Conservation (phyloP, 2,888 invertebrate genomes). For the Azorinus chamasolen region DNA sequence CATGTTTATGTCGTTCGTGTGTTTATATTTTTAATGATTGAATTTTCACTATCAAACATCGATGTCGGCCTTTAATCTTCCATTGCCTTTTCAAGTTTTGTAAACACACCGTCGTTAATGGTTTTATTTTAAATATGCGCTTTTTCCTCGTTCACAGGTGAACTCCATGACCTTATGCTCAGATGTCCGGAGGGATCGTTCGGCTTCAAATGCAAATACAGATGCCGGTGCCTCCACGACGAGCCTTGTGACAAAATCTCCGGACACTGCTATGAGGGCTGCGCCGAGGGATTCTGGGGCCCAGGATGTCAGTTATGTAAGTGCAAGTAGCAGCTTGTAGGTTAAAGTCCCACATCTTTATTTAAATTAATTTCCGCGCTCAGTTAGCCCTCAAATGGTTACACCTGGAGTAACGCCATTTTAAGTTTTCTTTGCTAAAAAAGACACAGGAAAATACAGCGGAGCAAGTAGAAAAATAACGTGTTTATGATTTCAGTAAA, state of each 20-base stretch:
- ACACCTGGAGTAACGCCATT: not conserved
- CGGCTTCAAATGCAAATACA: constrained; percentile 78
- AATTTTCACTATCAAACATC: too few relatives aligned
- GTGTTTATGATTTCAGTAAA: too few relatives aligned
- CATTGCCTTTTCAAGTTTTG: too few relatives aligned
- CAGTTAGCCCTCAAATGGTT: not conserved
- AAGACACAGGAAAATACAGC: too few relatives aligned
- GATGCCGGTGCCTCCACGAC: constrained; percentile 75
- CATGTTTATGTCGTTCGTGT: too few relatives aligned
- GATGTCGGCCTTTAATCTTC: too few relatives aligned
- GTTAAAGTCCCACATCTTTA: not conserved
- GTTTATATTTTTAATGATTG: too few relatives aligned
- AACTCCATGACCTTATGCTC: constrained; percentile 70
- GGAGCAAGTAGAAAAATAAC: too few relatives aligned
- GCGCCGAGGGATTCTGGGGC: constrained; percentile 79
- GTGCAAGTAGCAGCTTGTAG: constrained; percentile 17
- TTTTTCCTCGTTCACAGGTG: constrained; percentile 60
- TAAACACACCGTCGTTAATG: too few relatives aligned
- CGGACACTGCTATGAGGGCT: constrained; percentile 76
- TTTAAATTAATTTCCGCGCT: not conserved
- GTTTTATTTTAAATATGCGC: too few relatives aligned
- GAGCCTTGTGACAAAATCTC: constrained; percentile 77
- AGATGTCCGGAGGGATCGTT: constrained; percentile 78
- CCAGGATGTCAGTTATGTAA: constrained; percentile 81
- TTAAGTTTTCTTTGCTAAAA: too few relatives aligned